Evolutionary conservation across 2,113 vertebrate species (phyloP).

Genomic region (Pangasianodon gigas): DNA sequence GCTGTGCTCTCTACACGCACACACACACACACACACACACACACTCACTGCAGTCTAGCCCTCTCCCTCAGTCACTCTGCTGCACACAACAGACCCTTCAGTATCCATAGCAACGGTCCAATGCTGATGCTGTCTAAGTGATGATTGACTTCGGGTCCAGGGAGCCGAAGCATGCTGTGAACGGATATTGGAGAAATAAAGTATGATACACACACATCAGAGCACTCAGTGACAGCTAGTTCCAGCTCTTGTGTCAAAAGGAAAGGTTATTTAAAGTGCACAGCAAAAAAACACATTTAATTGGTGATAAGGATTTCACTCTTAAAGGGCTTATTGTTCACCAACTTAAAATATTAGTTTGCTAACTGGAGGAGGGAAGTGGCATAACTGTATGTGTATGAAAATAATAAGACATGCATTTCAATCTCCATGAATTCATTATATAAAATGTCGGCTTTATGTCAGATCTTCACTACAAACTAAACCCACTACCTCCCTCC

Average conservation of each 20-base stretch:
- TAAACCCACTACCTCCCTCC: conserved; percentile 30
- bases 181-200: conserved; percentile 49
- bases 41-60: conserved; percentile 34
- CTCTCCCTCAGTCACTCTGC: conserved; percentile 62
- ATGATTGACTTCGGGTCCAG: conserved; percentile 49
- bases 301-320: neutral
- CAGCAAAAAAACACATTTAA: neutral
- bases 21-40: conserved; percentile 20
- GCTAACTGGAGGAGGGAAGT: neutral
- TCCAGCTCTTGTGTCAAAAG: neutral
- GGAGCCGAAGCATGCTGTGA: conserved; percentile 39
- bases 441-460: neutral
- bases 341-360: neutral
- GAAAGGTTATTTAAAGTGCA: conserved; percentile 5
- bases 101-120: conserved; percentile 70
- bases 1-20: conserved; percentile 26
- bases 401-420: neutral
- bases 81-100: conserved; percentile 47
- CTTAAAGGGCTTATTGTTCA: neutral
- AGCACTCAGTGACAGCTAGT: neutral
- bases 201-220: conserved; percentile 18
- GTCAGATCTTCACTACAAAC: neutral
- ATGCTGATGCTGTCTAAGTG: conserved; percentile 63
- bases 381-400: neutral
- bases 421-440: neutral